Base-by-base conservation (phyloP, 2,888 invertebrate genomes). In the Eledone cirrhosa region DNA sequence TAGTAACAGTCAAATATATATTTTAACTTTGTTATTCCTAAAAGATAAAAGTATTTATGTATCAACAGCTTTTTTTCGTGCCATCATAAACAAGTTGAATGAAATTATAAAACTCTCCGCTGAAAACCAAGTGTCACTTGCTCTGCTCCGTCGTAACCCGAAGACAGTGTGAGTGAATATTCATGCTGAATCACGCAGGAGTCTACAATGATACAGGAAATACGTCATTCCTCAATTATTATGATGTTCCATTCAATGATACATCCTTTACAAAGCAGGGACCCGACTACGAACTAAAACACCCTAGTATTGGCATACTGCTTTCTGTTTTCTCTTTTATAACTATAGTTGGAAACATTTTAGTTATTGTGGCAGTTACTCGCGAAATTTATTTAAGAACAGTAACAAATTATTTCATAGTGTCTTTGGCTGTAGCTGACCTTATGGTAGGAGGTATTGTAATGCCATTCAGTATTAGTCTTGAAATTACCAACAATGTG, bases 381-480 rank as follows among this genome's bases (percentile, higher is more conserved):
- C 93, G 97, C 29, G 98, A 98, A 90, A 93, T 97, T 29, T 98
- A 98, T 88, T 93, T 99, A 8, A 96, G 98, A 90, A 98, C 98
- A 16, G 97, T 98, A 14, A 99, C 99, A 13, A 98, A 98, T 91
- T 99, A 98, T 90, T 97, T 99, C 90, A 97, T 99, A 82, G 97
- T 98, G 16, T 98, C 98, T 22, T 92, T 99, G 82, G 99, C 99
- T 0, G 96, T 97, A 33, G 98, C 99, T 0, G 99, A 99, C 90
- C 96, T 98, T 86, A 92, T 99, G 72, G 98, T 99, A 7, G 99
- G 99, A 0, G 92, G 97, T 77, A 96, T 98, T 5, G 99, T 99
- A 77, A 99, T 99, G 99, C 99, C 99, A 0, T 97, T 99, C 91
- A 86, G 86, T 80, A 89, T 90, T 69, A 86, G 86, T 77, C 81